Percentiles rank a stretch among this genome's conserved stretches.
Conservation (phyloP, 2,113 vertebrate genomes). For the Pteruthius melanotis region DNA sequence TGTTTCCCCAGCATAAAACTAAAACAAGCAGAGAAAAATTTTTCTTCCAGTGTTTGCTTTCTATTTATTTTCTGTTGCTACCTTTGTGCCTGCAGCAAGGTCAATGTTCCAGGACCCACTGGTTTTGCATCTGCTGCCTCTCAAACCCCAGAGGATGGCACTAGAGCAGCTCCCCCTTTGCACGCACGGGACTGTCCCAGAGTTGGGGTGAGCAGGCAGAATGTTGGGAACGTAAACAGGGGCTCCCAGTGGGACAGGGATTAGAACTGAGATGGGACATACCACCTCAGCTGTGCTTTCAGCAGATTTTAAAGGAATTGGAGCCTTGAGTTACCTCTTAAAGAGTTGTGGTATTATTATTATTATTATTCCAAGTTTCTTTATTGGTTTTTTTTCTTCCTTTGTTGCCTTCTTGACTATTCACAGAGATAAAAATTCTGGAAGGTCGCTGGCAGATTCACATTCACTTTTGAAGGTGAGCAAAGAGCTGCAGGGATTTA, state of each 20-base stretch:
- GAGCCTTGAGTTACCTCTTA: not conserved
- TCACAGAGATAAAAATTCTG: not conserved
- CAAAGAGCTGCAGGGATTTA: not conserved
- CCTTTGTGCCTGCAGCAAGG: not conserved
- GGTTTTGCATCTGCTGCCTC: not conserved
- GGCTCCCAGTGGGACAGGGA: not conserved
- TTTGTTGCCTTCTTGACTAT: not conserved
- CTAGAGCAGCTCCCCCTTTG: not conserved
- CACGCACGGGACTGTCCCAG: not conserved
- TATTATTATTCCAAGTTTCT: not conserved
- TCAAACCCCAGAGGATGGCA: not conserved
- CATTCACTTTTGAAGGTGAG: not conserved
- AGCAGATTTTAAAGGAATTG: not conserved
- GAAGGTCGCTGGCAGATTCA: not conserved
- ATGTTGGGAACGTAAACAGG: not conserved
- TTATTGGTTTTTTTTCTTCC: not conserved
- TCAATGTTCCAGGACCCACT: not conserved
- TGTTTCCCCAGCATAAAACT: not conserved
- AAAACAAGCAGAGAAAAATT: constrained; percentile 3
- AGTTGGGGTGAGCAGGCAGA: not conserved
- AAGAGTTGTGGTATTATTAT: not conserved
- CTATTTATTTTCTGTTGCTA: constrained; percentile 44
- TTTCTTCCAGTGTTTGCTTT: not conserved
- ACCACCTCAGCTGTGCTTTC: not conserved
- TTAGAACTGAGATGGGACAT: not conserved